Percentiles rank a stretch among this genome's conserved stretches.
These are phyloP conservation scores for Spermophilus dauricus DNA, from an alignment of 2,113 vertebrate species.

Conservation along the genomic window DNA sequence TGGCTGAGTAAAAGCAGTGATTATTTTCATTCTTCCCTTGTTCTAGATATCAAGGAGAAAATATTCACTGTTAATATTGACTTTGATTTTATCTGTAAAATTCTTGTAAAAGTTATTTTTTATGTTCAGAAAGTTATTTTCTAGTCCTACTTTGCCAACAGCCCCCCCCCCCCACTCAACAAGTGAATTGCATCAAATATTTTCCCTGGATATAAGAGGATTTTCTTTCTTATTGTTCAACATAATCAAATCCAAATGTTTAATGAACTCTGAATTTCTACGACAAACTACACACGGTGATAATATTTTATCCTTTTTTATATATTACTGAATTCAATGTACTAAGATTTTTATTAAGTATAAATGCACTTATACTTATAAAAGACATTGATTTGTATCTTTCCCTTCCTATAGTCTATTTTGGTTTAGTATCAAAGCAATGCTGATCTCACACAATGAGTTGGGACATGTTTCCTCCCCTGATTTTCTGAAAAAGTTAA, in stretches of 20 bases:
- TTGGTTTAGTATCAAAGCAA: neutral
- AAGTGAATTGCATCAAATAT: neutral
- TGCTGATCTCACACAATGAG: neutral
- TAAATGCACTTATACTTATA: neutral
- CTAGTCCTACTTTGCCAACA: neutral
- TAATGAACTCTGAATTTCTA: neutral
- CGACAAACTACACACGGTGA: neutral
- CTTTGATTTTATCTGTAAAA: neutral
- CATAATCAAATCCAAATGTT: neutral
- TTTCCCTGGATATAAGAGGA: neutral
- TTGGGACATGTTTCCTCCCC: neutral
- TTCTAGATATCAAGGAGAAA: neutral
- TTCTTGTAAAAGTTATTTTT: neutral
- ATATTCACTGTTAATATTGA: neutral
- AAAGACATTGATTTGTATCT: neutral
- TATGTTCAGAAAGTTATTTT: neutral
- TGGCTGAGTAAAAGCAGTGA: neutral
- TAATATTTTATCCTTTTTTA: neutral
- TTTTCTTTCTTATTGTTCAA: neutral
- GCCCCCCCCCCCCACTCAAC: neutral
- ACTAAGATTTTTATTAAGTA: neutral
- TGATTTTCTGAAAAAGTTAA: constrained; percentile 33
- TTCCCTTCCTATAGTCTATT: neutral
- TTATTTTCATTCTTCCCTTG: neutral
- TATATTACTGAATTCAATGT: neutral